Evolutionary conservation across 2,113 vertebrate species (phyloP).

Genomic region (Canis aureus): DNA sequence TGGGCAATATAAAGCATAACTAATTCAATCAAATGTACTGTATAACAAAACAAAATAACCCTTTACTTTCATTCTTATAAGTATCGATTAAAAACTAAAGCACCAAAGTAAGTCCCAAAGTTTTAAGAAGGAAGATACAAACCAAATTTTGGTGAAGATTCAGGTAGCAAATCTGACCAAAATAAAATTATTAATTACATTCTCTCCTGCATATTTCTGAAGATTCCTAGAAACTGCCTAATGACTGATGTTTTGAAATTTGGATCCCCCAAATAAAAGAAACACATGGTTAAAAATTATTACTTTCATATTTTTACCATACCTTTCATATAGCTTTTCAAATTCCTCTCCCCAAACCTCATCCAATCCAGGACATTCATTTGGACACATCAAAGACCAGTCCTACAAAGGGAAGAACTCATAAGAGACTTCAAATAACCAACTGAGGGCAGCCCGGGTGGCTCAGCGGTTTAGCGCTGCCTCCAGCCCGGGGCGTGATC

Average conservation of each 20-base stretch:
- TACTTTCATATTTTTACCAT: constrained; percentile 56
- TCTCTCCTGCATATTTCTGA: constrained; percentile 4
- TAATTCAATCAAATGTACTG: constrained; percentile 35
- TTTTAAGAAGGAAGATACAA: constrained; percentile 48
- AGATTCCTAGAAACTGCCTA: constrained; percentile 57
- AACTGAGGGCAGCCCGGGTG: not conserved
- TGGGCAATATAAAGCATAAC: not conserved
- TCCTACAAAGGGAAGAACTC: constrained; percentile 87
- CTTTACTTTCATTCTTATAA: constrained; percentile 43
- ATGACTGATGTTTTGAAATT: not conserved
- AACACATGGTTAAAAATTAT: constrained; percentile 28
- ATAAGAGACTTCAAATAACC: not conserved
- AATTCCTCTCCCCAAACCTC: constrained; percentile 98
- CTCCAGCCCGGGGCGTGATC: too few relatives aligned
- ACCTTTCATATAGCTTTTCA: constrained; percentile 96
- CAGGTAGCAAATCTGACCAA: constrained; percentile 30
- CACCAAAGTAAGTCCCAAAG: not conserved
- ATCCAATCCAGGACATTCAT: constrained; percentile 95
- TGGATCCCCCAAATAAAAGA: constrained; percentile 13
- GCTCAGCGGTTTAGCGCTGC: too few relatives aligned
- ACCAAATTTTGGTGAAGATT: constrained; percentile 52
- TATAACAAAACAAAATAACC: constrained; percentile 34
- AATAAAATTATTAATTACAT: constrained; percentile 61
- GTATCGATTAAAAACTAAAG: constrained; percentile 1
- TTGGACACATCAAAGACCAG: constrained; percentile 98